Base-by-base conservation (phyloP, 2,888 invertebrate genomes). In the Dinocampus coccinellae region DNA sequence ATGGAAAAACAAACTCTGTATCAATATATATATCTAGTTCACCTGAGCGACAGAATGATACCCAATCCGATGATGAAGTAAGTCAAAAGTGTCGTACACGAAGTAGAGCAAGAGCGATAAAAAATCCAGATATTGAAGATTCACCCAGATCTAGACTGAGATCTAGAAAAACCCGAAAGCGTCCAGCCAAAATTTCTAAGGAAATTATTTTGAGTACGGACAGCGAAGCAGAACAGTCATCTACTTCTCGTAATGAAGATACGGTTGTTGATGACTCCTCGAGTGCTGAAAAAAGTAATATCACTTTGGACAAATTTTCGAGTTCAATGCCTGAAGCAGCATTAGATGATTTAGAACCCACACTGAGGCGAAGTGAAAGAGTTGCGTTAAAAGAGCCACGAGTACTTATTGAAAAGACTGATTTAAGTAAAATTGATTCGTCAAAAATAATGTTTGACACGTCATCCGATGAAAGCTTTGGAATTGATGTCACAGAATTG, bases 401-500 rank as follows among this genome's bases (percentile, higher is more conserved):
- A 22, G 77, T 80, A 20, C 4, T 82, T 9, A 78, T 84, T 0
- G 81, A 83, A 4, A 87, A 86, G 72, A 77, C 84, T 0, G 84
- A 87, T 10, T 42, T 84, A 1, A 75, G 79, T 0, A 88, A 85
- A 39, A 39, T 84, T 0, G 83, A 86, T 1, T 75, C 75, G 1
- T 74, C 81, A 0, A 84, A 81, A 69, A 75, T 70, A 1, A 79
- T 81, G 74, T 84, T 84, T 52, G 84, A 84, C 42, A 83, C 82
- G 33, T 87, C 86, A 0, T 87, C 86, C 0, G 87, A 85, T 34
- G 88, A 88, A 53, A 86, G 85, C 73, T 83, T 84, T 20, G 81
- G 80, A 9, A 82, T 84, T 26, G 86, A 87, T 52, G 81, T 82
- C 0, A 82, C 84, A 3, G 84, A 84, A 24, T 72, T 84, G 20